Base-by-base conservation (phyloP, 2,888 invertebrate genomes). In the Patella pellucida region DNA sequence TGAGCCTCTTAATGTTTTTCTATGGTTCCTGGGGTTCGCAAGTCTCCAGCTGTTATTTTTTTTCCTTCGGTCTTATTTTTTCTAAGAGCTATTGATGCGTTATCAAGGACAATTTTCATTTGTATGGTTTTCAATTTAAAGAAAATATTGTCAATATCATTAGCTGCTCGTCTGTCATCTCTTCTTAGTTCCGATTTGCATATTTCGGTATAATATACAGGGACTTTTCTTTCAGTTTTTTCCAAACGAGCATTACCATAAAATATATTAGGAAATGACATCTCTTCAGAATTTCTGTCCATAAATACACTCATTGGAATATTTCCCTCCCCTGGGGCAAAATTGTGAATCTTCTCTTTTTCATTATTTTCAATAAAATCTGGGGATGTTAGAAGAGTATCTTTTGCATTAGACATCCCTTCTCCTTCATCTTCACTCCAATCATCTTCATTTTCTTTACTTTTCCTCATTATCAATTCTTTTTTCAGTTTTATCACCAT, bases 1-100 rank as follows among this genome's bases (percentile, higher is more conserved):
- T 68, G 78, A 67, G 9, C 68, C 54, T 71, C 77, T 54, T 15
- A 78, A 27, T 23, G 69, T 80, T 72, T 72, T 56, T 71, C 19
- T n/a, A 56, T 15, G 16, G 19, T 19, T n/a, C n/a, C 19, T 4
- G 56, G 56, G 56, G 16, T 7, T 11, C 56, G 16, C 7, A 56
- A 1, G 19, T 56, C 56, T 19, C 56, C 56, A n/a, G 16, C 56
- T 56, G 56, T 56, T 19, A 56, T n/a, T 56, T 56, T 56, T 19
- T 56, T 56, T 16, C 56, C 56, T 56, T 56, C n/a, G 4, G 56
- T 56, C 4, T 56, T 56, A 11, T 56, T 56, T 56, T 56, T 56
- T 56, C 56, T 56, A 5, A 56, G n/a, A 56, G 56, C 56, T n/a
- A 56, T 56, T 56, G 16, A 19, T n/a, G 56, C 56, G 19, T 56